These are phyloP conservation scores for Isotomurus palustris DNA, from an alignment of 2,888 invertebrate species.

Conservation along the genomic window DNA sequence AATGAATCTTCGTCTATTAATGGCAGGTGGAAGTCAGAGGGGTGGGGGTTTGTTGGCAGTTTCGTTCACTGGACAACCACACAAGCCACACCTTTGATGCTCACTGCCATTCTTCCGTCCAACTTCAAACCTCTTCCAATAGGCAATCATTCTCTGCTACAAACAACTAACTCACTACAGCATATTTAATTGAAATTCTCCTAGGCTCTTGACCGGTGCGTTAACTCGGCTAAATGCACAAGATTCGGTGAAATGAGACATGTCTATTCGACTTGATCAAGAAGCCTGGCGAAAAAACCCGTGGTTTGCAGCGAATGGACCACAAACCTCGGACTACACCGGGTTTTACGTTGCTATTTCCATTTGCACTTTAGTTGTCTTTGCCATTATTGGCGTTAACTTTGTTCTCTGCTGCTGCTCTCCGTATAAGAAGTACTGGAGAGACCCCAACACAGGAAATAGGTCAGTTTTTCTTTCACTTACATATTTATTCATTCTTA, in stretches of 20 bases:
- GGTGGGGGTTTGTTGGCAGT: neutral
- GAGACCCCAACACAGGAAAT: constrained; percentile 53
- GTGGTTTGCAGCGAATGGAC: constrained; percentile 56
- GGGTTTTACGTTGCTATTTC: constrained; percentile 77
- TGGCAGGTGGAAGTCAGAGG: neutral
- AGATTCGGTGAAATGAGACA: constrained; percentile 44
- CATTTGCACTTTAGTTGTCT: constrained; percentile 68
- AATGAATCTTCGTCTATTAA: neutral
- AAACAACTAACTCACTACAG: no score
- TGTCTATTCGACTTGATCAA: constrained; percentile 63
- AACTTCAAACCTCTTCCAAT: no score
- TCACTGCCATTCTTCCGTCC: no score
- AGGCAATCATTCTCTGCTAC: no score
- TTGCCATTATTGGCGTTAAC: constrained; percentile 68
- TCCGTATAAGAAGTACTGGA: constrained; percentile 73
- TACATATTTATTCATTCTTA: no score
- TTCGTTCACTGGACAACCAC: constrained; percentile 2
- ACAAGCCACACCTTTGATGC: constrained; percentile 4
- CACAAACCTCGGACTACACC: constrained; percentile 61
- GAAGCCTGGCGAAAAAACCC: constrained; percentile 61
- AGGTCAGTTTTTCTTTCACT: no score
- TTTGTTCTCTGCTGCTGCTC: constrained; percentile 76
- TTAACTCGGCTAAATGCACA: no score
- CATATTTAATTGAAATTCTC: no score
- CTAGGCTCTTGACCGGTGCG: no score